Conservation (phyloP, 2,888 invertebrate species). For the Heliothis peltigera region DNA sequence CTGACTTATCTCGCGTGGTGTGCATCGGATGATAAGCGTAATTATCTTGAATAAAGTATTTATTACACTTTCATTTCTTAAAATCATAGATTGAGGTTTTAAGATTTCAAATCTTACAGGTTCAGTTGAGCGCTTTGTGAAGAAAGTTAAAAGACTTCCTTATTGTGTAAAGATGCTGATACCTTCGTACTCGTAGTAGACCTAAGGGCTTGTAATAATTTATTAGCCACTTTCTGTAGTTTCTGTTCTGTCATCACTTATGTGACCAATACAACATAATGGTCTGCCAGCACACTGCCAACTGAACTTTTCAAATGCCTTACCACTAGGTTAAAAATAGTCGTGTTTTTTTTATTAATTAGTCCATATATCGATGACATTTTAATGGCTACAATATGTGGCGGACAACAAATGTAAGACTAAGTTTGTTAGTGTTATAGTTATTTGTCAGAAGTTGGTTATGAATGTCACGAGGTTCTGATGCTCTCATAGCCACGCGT, state of each 20-base stretch:
- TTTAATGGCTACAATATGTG: too few relatives aligned
- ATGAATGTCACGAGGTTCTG: slow-evolving; percentile 50
- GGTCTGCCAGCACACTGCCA: too few relatives aligned
- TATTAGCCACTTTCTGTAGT: too few relatives aligned
- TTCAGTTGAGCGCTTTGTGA: not conserved
- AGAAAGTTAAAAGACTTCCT: not conserved
- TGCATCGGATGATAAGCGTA: slow-evolving; percentile 46
- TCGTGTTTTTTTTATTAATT: too few relatives aligned
- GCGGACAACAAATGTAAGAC: too few relatives aligned
- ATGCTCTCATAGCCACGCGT: slow-evolving; percentile 11
- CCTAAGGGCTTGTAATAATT: too few relatives aligned
- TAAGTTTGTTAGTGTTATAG: too few relatives aligned
- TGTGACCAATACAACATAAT: too few relatives aligned
- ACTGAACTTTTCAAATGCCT: too few relatives aligned
- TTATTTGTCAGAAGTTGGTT: slow-evolving; percentile 9
- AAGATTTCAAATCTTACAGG: not conserved
- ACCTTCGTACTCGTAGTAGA: not conserved
- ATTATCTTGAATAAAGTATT: slow-evolving; percentile 11
- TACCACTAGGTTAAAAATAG: too few relatives aligned
- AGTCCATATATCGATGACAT: too few relatives aligned
- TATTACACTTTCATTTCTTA: slow-evolving; percentile 18
- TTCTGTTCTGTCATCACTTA: too few relatives aligned
- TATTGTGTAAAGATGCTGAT: not conserved
- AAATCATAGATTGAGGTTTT: not conserved
- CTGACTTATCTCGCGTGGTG: slow-evolving; percentile 54